Evolutionary conservation across 2,888 invertebrate species (phyloP), one percentile per base, ranked within the genome.

Genomic region (Trileptium ribeirensis): DNA sequence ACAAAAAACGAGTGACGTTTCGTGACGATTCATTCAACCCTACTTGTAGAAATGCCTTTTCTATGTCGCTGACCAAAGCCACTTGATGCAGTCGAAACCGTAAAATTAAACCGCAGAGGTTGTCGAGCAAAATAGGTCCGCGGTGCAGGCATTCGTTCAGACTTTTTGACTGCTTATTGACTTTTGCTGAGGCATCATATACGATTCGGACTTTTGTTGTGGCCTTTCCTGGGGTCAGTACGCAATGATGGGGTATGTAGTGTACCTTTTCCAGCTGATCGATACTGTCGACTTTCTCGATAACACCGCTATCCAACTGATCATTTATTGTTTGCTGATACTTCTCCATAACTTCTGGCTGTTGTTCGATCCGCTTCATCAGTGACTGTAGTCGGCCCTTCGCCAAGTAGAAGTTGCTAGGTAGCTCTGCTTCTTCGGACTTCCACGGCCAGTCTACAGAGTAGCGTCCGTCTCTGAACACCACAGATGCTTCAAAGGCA

Each of bases 1-100:
- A 81, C 24, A 81, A 64, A 81, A 81, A 81, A n/a, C 81, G 81
- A 8, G 81, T 81, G 24, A 81, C 81, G 81, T 81, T 81, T 80
- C 81, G 81, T 38, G 81, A 80, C n/a, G 15, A 51, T 3, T 24
- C 33, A 24, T 78, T 40, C n/a, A 78, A 33, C 19, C 78, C 78
- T 29, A 78, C 31, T 33, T 78, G 78, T 8, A 78, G 64, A 64
- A 78, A 78, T 29, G 29, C 78, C 70, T 70, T 70, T 29, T 70
- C 70, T 33, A 70, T 70, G 29, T 70, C 70, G 31, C 70, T 33
- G 8, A 36, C n/a, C 2, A 78, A 3, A 15, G 78, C 40, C 3
- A 78, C 34, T 3, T 2, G 3, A n/a, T 78, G 8, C 34, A 78
- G 67, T 64, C 64, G 19, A 34, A 78, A 64, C 36, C 78, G 67